Conservation (phyloP, 1,140 invertebrate genomes). For the Drosophila sp. region DNA sequence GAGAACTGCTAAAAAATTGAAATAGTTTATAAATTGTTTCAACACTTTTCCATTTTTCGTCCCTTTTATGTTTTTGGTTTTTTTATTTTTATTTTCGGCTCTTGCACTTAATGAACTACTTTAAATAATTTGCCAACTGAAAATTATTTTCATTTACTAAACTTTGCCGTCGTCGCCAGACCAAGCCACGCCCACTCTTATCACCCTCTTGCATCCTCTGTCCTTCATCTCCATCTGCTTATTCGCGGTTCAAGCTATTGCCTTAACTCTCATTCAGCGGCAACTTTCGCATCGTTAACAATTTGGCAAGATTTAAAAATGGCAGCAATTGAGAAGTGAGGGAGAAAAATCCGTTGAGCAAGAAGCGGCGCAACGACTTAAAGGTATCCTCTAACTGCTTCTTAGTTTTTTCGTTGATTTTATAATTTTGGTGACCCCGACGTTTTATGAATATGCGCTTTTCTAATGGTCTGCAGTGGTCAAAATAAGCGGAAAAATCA, state of each 20-base stretch:
- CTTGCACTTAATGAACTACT: conserved; percentile 76
- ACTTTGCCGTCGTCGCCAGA: conserved; percentile 54
- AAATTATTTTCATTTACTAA: conserved; percentile 80
- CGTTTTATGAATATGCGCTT: too few relatives aligned
- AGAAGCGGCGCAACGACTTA: not conserved
- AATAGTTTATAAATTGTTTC: conserved; percentile 47
- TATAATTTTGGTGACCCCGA: too few relatives aligned
- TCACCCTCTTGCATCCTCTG: not conserved
- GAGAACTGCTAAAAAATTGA: conserved; percentile 25
- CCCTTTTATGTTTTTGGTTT: not conserved
- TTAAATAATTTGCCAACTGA: conserved; percentile 77
- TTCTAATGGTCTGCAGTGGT: too few relatives aligned
- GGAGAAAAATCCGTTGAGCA: conserved; percentile 10
- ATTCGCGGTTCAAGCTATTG: conserved; percentile 26
- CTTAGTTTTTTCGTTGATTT: too few relatives aligned
- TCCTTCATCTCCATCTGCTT: not conserved
- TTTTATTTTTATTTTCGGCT: conserved; percentile 9
- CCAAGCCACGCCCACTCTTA: not conserved
- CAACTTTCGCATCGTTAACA: conserved; percentile 79
- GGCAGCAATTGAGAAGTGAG: conserved; percentile 47
- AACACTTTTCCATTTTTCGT: conserved; percentile 5
- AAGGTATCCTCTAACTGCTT: not conserved
- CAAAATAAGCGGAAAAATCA: too few relatives aligned
- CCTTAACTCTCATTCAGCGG: conserved; percentile 58
- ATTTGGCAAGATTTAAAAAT: conserved; percentile 81